Evolutionary conservation across 2,113 vertebrate species (phyloP).

Genomic region (Heliornis fulica): DNA sequence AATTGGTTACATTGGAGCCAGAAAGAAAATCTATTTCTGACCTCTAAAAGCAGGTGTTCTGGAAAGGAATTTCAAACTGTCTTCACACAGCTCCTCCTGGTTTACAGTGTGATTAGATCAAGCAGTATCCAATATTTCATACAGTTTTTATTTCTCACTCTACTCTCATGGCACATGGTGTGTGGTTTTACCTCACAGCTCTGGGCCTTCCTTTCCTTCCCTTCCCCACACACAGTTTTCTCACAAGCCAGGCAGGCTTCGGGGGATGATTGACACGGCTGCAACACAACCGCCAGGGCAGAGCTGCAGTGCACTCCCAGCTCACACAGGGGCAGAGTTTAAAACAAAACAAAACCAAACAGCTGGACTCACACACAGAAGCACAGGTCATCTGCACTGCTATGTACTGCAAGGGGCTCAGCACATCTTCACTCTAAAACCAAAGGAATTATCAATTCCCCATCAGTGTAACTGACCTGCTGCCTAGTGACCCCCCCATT

Average conservation of each 20-base stretch:
- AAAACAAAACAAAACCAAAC: not conserved
- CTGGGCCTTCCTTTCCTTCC: not conserved
- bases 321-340: not conserved
- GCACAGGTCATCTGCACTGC: not conserved
- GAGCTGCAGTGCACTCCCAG: not conserved
- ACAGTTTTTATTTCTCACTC: not conserved
- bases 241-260: not conserved
- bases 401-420: not conserved
- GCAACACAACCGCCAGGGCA: not conserved
- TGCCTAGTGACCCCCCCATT: not conserved
- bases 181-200: fast-evolving
- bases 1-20: not conserved
- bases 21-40: not conserved
- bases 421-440: not conserved
- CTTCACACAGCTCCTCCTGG: not conserved
- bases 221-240: not conserved
- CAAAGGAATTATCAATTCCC: not conserved
- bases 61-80: not conserved
- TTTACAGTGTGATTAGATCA: not conserved
- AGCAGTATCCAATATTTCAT: not conserved
- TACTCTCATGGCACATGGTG: not conserved
- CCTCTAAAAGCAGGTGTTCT: not conserved
- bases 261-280: not conserved
- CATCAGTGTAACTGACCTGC: not conserved
- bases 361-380: fast-evolving